phyloP scores from a whole-genome alignment of 1,140 invertebrate species.

The Argopecten irradians region DNA sequence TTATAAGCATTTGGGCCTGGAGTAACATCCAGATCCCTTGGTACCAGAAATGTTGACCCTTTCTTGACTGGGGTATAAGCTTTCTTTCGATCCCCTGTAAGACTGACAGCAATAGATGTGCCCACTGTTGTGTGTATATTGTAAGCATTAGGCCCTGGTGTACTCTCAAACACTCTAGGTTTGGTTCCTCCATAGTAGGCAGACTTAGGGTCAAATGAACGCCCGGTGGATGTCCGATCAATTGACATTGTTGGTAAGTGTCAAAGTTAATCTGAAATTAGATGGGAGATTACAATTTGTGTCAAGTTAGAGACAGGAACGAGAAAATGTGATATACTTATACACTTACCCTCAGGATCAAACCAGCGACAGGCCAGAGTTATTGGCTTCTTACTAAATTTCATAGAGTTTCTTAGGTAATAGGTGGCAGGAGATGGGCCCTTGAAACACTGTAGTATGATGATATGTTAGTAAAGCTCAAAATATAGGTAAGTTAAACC shows the following conservation, averaged over 20 bases:
- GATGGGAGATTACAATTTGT: neutral
- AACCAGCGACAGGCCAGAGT: conserved; percentile 57
- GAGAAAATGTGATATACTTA: neutral
- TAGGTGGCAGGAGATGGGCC: conserved; percentile 50
- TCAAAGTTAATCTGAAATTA: neutral
- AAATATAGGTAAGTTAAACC: too few relatives aligned
- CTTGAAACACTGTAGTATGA: conserved; percentile 25
- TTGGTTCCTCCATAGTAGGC: neutral
- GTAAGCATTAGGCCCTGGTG: conserved; percentile 55
- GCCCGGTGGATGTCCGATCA: neutral
- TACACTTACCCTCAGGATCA: conserved; percentile 55
- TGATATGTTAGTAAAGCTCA: neutral
- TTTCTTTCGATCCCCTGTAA: conserved; percentile 53
- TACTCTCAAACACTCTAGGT: conserved; percentile 41
- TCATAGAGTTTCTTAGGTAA: conserved; percentile 20
- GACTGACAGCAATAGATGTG: conserved; percentile 33
- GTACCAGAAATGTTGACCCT: conserved; percentile 39
- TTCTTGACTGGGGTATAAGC: conserved; percentile 54
- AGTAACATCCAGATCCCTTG: conserved; percentile 38
- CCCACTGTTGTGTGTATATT: conserved; percentile 55
- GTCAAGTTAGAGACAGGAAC: neutral
- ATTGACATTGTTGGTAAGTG: neutral
- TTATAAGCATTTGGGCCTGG: conserved; percentile 43
- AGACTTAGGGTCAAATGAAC: neutral
- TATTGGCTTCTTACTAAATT: conserved; percentile 31